Evolutionary conservation across 2,888 invertebrate species (phyloP).

Genomic region (Acanthosepion lycidas): DNA sequence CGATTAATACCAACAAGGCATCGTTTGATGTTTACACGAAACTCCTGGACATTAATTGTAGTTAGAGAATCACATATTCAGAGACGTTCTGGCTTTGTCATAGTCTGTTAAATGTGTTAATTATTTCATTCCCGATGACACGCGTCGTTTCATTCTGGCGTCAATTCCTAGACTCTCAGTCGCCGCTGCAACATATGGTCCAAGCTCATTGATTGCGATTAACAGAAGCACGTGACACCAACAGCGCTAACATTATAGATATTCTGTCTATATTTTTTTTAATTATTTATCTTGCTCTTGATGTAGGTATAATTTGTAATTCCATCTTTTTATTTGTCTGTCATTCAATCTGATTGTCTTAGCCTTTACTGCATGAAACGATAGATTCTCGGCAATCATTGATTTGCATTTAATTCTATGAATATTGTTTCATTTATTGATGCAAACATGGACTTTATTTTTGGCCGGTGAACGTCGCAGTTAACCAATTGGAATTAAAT

Average conservation of each 20-base stretch:
- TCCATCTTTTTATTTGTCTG: background rate
- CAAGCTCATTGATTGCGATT: background rate
- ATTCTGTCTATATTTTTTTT: background rate
- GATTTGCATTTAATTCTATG: too few species aligned
- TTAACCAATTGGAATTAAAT: too few species aligned
- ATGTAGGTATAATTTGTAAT: background rate
- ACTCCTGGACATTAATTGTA: background rate
- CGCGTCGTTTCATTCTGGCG: background rate
- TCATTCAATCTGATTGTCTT: too few species aligned
- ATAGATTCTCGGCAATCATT: too few species aligned
- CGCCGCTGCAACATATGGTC: background rate
- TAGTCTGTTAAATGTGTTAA: background rate
- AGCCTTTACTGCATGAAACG: too few species aligned
- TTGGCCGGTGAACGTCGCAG: too few species aligned
- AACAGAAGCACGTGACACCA: background rate
- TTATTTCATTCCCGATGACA: constrained; percentile 20
- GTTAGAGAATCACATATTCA: background rate
- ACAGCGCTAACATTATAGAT: background rate
- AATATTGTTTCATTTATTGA: too few species aligned
- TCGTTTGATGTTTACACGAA: background rate
- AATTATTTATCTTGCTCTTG: background rate
- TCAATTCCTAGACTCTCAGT: background rate
- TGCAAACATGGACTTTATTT: too few species aligned
- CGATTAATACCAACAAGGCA: background rate
- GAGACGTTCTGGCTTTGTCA: background rate